Evolutionary conservation across 2,113 vertebrate species (phyloP), one percentile per base, ranked within the genome.

Genomic region (Verasper variegatus): DNA sequence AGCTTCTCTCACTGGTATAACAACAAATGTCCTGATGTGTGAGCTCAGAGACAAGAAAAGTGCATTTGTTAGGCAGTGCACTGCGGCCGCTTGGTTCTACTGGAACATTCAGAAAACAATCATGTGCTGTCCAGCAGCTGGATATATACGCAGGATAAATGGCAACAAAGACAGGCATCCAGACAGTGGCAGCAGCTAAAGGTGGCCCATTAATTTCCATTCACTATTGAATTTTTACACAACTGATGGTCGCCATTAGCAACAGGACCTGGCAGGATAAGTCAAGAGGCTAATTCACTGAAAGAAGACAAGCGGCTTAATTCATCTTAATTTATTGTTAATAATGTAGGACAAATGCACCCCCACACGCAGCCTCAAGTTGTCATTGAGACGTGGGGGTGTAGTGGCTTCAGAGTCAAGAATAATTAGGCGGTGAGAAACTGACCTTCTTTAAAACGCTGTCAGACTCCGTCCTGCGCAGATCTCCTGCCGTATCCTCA

Each of bases 381-480:
- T 76, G 26, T 76, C 37, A 57, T 42, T 37, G 72, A 77, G 15
- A 8, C 1, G n/a, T 55, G 35, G 69, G 62, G 76, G 60, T 3
- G 23, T 12, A 18, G 57, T 4, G 0, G 57, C 62, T 24, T 83
- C 24, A 45, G 3, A 76, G 11, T 63, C 10, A 4, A 59, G 56
- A 81, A 67, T 84, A 85, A 80, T 68, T 74, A 58, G 59, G 21
- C 37, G 45, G 54, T 24, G 70, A 69, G 61, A 79, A 57, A 4
- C 82, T 0, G 20, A 98, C 98, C 97, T 98, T 99, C 88, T 99
- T 98, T 51, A 99, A 92, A 69, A 98, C 94, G 21, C 97, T 95
- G 83, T 99, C 98, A 0, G 98, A 99, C 66, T 98, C 97, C 0
- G 98, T 98, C 78, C 98, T 96, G 82, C 98, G 94, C 55, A 99